Percentiles rank a stretch among this genome's conserved stretches.
These are phyloP conservation scores for Tragelaphus oryx DNA, from an alignment of 2,797 vertebrate species.

Conservation along the genomic window DNA sequence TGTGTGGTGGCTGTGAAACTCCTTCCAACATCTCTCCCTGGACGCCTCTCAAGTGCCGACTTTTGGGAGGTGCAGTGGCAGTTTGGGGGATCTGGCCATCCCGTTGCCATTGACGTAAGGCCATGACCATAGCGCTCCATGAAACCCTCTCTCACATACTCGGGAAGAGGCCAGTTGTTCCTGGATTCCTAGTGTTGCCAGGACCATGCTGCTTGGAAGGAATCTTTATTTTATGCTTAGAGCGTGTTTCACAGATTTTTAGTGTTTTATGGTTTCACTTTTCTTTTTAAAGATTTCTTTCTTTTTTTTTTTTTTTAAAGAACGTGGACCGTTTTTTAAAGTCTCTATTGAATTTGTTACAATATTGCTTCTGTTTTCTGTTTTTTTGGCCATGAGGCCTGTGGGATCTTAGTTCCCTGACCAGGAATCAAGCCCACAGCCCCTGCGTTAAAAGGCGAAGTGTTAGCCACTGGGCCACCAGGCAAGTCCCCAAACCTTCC, in stretches of 20 bases:
- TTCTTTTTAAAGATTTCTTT: background rate
- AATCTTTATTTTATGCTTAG: background rate
- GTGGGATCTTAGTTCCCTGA: background rate
- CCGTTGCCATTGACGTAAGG: background rate
- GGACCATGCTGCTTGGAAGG: background rate
- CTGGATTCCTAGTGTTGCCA: background rate
- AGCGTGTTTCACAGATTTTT: background rate
- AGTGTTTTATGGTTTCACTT: background rate
- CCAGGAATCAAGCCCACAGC: background rate
- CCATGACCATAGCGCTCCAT: accelerated
- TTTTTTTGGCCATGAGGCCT: background rate
- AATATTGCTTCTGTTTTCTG: background rate
- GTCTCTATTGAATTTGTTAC: background rate
- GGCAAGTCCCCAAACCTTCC: background rate
- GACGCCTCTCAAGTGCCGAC: background rate
- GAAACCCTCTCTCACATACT: background rate
- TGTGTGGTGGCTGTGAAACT: background rate
- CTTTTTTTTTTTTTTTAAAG: background rate
- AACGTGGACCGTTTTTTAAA: background rate
- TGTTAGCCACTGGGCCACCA: background rate
- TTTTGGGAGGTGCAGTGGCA: background rate
- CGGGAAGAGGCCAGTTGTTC: background rate
- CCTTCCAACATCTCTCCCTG: background rate
- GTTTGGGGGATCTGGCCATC: no score
- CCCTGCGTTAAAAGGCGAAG: background rate